Percentiles rank a stretch among this genome's conserved stretches.
phyloP scores from a whole-genome alignment of 2,113 vertebrate genomes.

The Entomyzon cyanotis region DNA sequence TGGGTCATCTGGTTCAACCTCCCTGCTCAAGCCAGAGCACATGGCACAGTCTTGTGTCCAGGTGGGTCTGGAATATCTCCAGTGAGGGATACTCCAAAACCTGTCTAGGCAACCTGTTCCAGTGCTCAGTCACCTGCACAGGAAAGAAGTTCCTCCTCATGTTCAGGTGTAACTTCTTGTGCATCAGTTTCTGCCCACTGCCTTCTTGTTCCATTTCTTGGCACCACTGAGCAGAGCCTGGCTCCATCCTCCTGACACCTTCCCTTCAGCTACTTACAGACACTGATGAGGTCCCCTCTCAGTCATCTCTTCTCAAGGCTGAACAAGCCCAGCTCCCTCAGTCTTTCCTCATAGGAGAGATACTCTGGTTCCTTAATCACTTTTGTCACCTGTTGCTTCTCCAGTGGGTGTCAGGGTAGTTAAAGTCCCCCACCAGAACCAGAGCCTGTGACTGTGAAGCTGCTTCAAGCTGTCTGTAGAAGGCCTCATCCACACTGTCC shows the following conservation, averaged over 20 bases:
- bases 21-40: background rate
- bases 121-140: background rate
- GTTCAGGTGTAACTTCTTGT: background rate
- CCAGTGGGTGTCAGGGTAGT: background rate
- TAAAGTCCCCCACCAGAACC: background rate
- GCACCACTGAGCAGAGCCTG: accelerated
- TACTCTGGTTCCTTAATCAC: background rate
- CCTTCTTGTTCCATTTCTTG: background rate
- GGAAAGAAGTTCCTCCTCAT: background rate
- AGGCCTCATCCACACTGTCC: background rate
- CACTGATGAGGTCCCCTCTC: background rate
- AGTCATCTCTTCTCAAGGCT: background rate
- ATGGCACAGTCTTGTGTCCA: background rate
- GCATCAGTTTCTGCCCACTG: background rate
- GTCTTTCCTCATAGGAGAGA: background rate
- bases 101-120: background rate
- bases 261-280: background rate
- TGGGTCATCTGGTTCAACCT: background rate
- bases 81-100: background rate
- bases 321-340: background rate
- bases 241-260: background rate
- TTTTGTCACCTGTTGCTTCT: background rate
- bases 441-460: background rate
- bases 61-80: background rate
- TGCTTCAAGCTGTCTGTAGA: background rate